Conservation (phyloP, 2,888 invertebrate species). For the Hoplodrina ambigua region DNA sequence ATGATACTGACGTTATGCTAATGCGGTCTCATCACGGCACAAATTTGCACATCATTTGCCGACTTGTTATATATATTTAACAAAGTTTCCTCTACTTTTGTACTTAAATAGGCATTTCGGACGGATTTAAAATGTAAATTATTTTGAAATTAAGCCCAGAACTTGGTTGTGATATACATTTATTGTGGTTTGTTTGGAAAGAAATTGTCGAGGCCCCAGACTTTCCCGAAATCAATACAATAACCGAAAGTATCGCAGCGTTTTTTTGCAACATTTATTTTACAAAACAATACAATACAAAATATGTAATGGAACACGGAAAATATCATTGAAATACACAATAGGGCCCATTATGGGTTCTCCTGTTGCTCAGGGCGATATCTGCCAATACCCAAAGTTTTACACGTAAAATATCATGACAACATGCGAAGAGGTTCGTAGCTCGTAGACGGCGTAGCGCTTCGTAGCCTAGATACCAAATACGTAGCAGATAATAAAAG, state of each 20-base stretch:
- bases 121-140: conserved; percentile 61
- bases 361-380: neutral
- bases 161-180: conserved; percentile 45
- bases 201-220: neutral
- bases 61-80: conserved; percentile 65
- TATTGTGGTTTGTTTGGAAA: conserved; percentile 28
- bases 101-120: conserved; percentile 58
- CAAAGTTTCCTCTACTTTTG: conserved; percentile 65
- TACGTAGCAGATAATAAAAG: neutral
- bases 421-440: conserved; percentile 5
- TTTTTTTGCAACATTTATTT: neutral
- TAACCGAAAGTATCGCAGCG: neutral
- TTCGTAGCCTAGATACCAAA: neutral
- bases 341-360: neutral
- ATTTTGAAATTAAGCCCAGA: conserved; percentile 51
- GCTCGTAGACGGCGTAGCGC: conserved; percentile 25
- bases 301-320: neutral
- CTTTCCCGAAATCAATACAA: neutral
- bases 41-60: conserved; percentile 71
- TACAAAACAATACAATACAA: neutral
- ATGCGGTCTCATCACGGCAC: conserved; percentile 64
- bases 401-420: neutral
- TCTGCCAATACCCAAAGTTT: neutral
- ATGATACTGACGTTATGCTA: conserved; percentile 68
- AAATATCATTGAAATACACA: neutral